Percentiles rank a stretch among this genome's conserved stretches.
These are phyloP conservation scores for Regulus satrapa DNA, from an alignment of 2,113 vertebrate species.

Conservation along the genomic window DNA sequence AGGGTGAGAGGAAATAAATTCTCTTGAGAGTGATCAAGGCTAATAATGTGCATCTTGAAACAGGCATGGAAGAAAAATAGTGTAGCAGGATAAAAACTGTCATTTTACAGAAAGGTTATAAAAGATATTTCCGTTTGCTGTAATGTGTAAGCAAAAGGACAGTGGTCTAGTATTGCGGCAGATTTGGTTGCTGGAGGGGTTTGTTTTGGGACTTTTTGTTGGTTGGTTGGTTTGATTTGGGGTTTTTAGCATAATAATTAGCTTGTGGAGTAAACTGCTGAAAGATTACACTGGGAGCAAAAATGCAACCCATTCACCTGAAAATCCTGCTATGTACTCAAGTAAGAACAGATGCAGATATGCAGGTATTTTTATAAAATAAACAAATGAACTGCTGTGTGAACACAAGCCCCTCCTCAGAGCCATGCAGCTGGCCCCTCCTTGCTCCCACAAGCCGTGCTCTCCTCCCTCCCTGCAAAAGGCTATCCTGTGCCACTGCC, in stretches of 20 bases:
- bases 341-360: neutral
- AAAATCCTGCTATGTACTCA: fast-evolving
- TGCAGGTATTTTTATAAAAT: neutral
- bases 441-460: neutral
- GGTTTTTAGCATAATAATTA: neutral
- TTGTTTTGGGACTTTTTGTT: neutral
- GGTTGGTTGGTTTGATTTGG: neutral
- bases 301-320: neutral
- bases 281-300: neutral
- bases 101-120: neutral
- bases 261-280: neutral
- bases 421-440: neutral
- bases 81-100: neutral
- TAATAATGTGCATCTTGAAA: neutral
- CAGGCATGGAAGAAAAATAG: neutral
- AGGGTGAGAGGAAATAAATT: neutral
- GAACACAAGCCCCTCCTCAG: neutral
- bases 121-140: neutral
- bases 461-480: neutral
- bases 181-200: neutral
- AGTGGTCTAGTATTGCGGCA: neutral
- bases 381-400: neutral
- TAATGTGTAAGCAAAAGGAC: neutral
- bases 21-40: neutral
- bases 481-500: neutral